These are phyloP conservation scores for Tipula helvola DNA, from an alignment of 2,888 invertebrate genomes.

Conservation along the genomic window DNA sequence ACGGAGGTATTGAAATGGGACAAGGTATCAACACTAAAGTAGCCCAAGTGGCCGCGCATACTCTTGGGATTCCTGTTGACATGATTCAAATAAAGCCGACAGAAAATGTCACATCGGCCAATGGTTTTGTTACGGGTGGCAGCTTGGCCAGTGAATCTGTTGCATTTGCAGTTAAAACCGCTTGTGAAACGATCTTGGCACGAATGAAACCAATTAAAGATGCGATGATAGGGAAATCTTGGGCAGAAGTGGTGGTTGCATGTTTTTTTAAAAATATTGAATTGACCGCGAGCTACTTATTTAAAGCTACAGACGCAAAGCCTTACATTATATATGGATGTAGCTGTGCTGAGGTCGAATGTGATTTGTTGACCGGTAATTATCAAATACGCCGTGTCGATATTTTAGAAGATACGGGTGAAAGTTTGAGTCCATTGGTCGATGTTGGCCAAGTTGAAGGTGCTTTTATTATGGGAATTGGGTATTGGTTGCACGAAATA, in stretches of 20 bases:
- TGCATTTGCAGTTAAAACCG: slow-evolving; percentile 44
- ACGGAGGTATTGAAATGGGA: slow-evolving; percentile 65
- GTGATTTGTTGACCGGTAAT: slow-evolving; percentile 69
- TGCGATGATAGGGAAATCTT: slow-evolving; percentile 39
- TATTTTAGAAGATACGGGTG: slow-evolving; percentile 59
- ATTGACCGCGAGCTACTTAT: slow-evolving; percentile 49
- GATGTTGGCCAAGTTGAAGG: slow-evolving; percentile 69
- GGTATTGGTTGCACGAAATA: slow-evolving; percentile 66
- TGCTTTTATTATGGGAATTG: slow-evolving; percentile 63
- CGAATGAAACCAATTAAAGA: slow-evolving; percentile 47
- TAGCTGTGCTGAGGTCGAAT: slow-evolving; percentile 54
- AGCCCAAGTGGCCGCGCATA: slow-evolving; percentile 61
- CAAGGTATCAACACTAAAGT: slow-evolving; percentile 69
- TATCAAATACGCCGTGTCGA: slow-evolving; percentile 54
- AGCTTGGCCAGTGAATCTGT: slow-evolving; percentile 60
- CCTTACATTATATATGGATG: slow-evolving; percentile 52
- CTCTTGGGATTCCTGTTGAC: slow-evolving; percentile 53
- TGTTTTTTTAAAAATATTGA: slow-evolving; percentile 43
- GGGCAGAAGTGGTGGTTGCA: slow-evolving; percentile 44
- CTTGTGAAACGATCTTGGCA: slow-evolving; percentile 48
- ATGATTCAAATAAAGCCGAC: slow-evolving; percentile 52
- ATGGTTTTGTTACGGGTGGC: slow-evolving; percentile 54
- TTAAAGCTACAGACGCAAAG: slow-evolving; percentile 38
- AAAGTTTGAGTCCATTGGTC: slow-evolving; percentile 56
- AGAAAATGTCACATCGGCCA: slow-evolving; percentile 51